Conservation (phyloP, 2,113 vertebrate species). For the Pituophis catenifer region DNA sequence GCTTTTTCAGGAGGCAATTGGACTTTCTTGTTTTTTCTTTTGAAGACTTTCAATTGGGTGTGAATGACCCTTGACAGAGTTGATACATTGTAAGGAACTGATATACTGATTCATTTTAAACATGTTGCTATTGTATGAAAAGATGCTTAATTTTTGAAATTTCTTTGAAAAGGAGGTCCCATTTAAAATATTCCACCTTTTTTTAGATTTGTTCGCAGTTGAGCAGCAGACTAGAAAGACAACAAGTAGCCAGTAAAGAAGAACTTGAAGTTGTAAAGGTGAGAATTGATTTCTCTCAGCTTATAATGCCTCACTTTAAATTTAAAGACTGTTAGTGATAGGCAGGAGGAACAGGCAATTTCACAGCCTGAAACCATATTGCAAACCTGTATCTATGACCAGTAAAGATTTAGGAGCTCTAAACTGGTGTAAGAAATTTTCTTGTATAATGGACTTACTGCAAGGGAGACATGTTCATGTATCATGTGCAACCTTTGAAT, state of each 20-base stretch:
- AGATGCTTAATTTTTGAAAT: background rate
- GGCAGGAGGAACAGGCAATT: background rate
- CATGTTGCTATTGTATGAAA: background rate
- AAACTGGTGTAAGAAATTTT: background rate
- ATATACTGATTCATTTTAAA: background rate
- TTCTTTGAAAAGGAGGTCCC: background rate
- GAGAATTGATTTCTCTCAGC: background rate
- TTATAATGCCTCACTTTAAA: fast-evolving
- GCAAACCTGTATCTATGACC: background rate
- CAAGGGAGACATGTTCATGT: background rate
- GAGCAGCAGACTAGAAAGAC: conserved; percentile 93
- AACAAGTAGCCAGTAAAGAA: conserved; percentile 91
- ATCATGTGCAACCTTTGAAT: background rate
- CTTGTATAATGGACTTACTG: background rate
- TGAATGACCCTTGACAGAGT: background rate
- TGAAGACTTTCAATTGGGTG: background rate
- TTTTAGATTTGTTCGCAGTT: conserved; percentile 96
- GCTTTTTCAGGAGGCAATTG: too few species aligned
- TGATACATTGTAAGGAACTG: background rate
- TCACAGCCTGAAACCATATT: background rate
- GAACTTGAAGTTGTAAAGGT: conserved; percentile 96
- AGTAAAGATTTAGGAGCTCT: background rate
- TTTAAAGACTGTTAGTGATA: background rate
- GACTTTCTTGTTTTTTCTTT: too few species aligned
- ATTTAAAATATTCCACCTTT: conserved; percentile 47